phyloP scores from a whole-genome alignment of 2,888 invertebrate genomes.

The Hedya salicella region DNA sequence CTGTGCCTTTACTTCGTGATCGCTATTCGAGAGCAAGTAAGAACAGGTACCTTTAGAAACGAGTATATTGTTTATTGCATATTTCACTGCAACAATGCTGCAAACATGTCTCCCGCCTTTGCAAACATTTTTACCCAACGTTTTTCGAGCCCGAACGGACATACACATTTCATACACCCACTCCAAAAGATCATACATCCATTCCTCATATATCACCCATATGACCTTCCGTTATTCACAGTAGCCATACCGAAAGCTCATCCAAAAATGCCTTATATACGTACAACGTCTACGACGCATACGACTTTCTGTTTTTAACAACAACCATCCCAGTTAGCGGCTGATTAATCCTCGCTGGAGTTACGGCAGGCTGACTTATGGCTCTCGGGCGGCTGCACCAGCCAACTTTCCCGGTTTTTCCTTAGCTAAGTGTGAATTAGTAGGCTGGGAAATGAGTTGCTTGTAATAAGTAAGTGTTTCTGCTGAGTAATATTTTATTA shows the following conservation, averaged over 20 bases:
- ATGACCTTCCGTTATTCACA: too few species aligned
- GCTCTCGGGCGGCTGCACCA: conserved; percentile 35
- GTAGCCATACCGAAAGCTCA: background rate
- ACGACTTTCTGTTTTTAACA: too few species aligned
- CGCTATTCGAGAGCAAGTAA: too few species aligned
- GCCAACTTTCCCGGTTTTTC: conserved; percentile 36
- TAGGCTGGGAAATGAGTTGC: conserved; percentile 33
- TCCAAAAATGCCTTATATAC: background rate
- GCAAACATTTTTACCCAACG: background rate
- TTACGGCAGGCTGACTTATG: conserved; percentile 49
- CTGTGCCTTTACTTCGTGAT: too few species aligned
- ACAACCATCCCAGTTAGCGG: conserved; percentile 5
- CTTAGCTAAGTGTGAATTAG: conserved; percentile 42
- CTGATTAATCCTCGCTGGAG: conserved; percentile 40
- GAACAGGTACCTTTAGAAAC: too few species aligned
- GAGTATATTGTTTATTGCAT: too few species aligned
- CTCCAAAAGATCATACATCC: background rate
- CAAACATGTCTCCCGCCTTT: background rate
- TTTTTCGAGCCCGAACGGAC: conserved; percentile 4
- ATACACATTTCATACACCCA: background rate
- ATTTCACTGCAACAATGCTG: too few species aligned
- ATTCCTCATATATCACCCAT: too few species aligned
- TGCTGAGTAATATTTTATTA: background rate
- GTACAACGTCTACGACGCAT: too few species aligned
- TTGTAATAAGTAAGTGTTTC: background rate